These are phyloP conservation scores for Cistogaster globosa DNA, from an alignment of 2,888 invertebrate genomes.

Conservation along the genomic window DNA sequence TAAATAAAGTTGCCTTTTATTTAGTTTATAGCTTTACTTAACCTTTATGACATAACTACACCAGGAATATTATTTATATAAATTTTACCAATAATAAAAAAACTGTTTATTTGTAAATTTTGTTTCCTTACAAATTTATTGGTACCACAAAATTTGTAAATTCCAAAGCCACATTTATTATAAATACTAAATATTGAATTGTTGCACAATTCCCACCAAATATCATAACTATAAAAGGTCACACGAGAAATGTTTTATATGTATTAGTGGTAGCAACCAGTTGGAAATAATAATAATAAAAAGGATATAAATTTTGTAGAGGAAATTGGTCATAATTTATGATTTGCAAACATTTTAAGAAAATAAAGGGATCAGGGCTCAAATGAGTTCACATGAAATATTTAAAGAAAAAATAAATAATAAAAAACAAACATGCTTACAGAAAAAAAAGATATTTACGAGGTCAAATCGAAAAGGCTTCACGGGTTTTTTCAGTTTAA, in stretches of 20 bases:
- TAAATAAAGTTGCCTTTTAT: background rate
- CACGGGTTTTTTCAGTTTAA: too few relatives aligned
- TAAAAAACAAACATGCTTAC: background rate
- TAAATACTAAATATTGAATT: conserved; percentile 3
- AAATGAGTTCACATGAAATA: background rate
- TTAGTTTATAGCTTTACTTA: conserved; percentile 21
- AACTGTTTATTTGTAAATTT: conserved; percentile 18
- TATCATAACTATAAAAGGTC: background rate
- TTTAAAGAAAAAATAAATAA: background rate
- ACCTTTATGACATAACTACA: background rate
- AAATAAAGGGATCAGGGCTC: background rate
- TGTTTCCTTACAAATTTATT: background rate
- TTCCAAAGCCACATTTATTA: background rate
- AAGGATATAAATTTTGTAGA: background rate
- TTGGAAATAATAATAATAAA: background rate
- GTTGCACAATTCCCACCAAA: background rate
- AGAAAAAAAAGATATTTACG: too few relatives aligned
- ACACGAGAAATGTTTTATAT: background rate
- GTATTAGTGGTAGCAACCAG: background rate
- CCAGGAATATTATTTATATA: conserved; percentile 21
- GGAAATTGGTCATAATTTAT: background rate
- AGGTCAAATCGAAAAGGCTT: too few relatives aligned
- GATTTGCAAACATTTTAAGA: background rate
- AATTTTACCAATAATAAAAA: conserved; percentile 29
- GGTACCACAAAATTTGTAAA: background rate